phyloP scores from a whole-genome alignment of 2,113 vertebrate genomes.

The Forbesichthys agassizii region DNA sequence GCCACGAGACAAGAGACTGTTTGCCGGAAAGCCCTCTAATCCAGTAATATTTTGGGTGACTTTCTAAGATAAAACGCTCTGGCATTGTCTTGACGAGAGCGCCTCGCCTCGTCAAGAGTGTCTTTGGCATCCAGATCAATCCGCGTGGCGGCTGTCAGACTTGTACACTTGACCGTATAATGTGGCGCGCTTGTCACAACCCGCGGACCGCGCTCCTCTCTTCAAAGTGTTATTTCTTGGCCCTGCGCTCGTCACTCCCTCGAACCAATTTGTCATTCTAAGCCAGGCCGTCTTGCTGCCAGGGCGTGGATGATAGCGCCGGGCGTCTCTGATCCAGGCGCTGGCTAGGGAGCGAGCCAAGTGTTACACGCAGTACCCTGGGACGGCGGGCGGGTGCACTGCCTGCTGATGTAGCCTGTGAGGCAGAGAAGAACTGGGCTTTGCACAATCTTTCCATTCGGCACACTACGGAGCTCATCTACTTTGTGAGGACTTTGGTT shows the following conservation, averaged over 20 bases:
- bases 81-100: slow-evolving; percentile 62
- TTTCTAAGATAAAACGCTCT: slow-evolving; percentile 69
- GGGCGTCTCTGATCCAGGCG: slow-evolving; percentile 77
- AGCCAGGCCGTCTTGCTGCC: slow-evolving; percentile 70
- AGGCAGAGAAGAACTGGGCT: slow-evolving; percentile 70
- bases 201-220: slow-evolving; percentile 63
- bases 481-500: slow-evolving; percentile 61
- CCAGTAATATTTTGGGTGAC: slow-evolving; percentile 65
- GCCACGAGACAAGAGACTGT: slow-evolving; percentile 53
- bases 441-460: slow-evolving; percentile 72
- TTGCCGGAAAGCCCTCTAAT: slow-evolving; percentile 62
- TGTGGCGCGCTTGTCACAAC: slow-evolving; percentile 66
- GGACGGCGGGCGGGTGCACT: slow-evolving; percentile 68
- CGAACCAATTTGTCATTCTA: slow-evolving; percentile 82
- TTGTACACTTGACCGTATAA: slow-evolving; percentile 73
- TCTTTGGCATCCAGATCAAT: slow-evolving; percentile 68
- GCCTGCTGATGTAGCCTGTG: slow-evolving; percentile 73
- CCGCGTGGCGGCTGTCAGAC: slow-evolving; percentile 52
- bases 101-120: slow-evolving; percentile 57
- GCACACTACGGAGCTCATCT: slow-evolving; percentile 71
- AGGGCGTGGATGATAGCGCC: slow-evolving; percentile 75
- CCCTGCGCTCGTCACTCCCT: slow-evolving; percentile 67
- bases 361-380: slow-evolving; percentile 72
- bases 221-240: slow-evolving; percentile 76
- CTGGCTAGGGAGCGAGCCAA: slow-evolving; percentile 78